Percentiles rank a stretch among this genome's conserved stretches.
Conservation (phyloP, 2,888 invertebrate genomes). For the Notodonta ziczac region DNA sequence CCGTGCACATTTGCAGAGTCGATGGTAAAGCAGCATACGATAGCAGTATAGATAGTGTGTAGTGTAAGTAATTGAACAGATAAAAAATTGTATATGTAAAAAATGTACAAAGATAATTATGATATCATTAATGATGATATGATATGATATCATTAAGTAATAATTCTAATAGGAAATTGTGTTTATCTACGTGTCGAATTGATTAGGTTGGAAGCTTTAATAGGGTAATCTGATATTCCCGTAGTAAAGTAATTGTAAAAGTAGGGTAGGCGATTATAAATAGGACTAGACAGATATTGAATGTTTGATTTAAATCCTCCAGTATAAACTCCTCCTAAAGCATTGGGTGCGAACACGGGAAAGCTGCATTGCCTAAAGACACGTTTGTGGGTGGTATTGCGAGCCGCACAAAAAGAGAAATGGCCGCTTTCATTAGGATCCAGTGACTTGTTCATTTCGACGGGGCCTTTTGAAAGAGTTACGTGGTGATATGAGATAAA, state of each 20-base stretch:
- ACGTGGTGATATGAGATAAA: not conserved
- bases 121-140: too few relatives aligned
- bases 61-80: too few relatives aligned
- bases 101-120: too few relatives aligned
- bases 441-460: not conserved
- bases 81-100: too few relatives aligned
- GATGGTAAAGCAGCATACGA: not conserved
- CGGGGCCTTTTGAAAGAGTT: not conserved
- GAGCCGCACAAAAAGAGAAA: slow-evolving; percentile 2
- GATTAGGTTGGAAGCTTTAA: too few relatives aligned
- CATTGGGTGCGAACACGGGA: slow-evolving; percentile 1
- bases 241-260: too few relatives aligned
- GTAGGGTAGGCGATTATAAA: too few relatives aligned
- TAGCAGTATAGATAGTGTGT: too few relatives aligned
- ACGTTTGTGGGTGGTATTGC: slow-evolving; percentile 5
- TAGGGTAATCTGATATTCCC: too few relatives aligned
- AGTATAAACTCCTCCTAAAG: not conserved
- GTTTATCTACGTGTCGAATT: too few relatives aligned
- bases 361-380: slow-evolving; percentile 1
- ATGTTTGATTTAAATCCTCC: not conserved
- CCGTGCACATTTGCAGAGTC: slow-evolving; percentile 29
- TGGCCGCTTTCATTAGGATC: not conserved
- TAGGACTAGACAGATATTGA: not conserved
- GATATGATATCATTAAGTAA: too few relatives aligned
- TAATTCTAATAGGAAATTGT: too few relatives aligned